phyloP scores from a whole-genome alignment of 2,888 invertebrate species.

The Steinernema scapterisci region DNA sequence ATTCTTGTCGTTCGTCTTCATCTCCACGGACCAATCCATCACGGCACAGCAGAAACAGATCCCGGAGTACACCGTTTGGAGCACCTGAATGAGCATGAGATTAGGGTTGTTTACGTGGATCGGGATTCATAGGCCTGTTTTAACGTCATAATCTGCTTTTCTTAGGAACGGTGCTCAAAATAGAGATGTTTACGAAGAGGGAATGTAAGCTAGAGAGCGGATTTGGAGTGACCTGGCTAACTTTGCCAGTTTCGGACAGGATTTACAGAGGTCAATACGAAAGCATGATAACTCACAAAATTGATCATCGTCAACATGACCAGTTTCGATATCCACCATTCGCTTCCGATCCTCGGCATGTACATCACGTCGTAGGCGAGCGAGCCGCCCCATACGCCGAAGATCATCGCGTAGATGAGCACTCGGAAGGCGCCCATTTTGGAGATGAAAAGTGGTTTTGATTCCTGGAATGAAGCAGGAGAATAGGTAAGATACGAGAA shows the following conservation, averaged over 20 bases:
- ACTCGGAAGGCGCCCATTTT: slow-evolving; percentile 33
- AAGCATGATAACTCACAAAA: slow-evolving; percentile 63
- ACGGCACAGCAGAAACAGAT: slow-evolving; percentile 52
- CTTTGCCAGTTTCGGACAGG: too few species aligned
- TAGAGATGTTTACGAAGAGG: background rate
- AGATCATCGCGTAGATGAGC: slow-evolving; percentile 30
- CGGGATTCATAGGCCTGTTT: too few species aligned
- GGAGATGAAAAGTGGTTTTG: background rate
- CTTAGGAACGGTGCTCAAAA: background rate
- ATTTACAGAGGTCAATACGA: too few species aligned
- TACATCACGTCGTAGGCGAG: slow-evolving; percentile 57
- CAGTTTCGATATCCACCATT: slow-evolving; percentile 62
- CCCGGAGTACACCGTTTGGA: slow-evolving; percentile 52
- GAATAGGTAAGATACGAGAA: too few species aligned
- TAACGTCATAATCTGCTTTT: background rate
- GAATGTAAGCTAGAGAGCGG: too few species aligned
- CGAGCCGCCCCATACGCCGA: slow-evolving; percentile 50
- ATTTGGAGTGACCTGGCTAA: too few species aligned
- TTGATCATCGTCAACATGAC: slow-evolving; percentile 66
- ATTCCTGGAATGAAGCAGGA: too few species aligned
- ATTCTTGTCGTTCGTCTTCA: slow-evolving; percentile 19
- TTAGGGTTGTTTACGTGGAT: too few species aligned
- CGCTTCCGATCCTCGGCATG: slow-evolving; percentile 56
- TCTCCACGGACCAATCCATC: slow-evolving; percentile 46
- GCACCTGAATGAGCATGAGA: slow-evolving; percentile 37